Percentiles rank a stretch among this genome's conserved stretches.
These are phyloP conservation scores for Chanos chanos DNA, from an alignment of 2,797 vertebrate genomes.

Conservation along the genomic window DNA sequence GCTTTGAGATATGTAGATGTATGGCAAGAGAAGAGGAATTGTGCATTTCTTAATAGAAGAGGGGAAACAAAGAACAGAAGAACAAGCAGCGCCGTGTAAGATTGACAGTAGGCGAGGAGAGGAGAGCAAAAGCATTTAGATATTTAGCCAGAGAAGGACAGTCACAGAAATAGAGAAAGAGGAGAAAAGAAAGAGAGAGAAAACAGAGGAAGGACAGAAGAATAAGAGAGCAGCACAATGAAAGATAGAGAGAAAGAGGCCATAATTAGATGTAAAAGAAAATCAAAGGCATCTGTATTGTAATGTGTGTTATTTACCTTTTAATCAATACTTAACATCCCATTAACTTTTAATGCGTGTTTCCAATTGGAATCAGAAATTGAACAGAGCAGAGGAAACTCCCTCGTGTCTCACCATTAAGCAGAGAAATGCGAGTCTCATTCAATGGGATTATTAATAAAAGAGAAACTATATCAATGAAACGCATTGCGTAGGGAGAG, in stretches of 20 bases:
- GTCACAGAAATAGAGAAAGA: neutral
- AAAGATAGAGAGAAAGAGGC: constrained; percentile 41
- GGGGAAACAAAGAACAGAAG: neutral
- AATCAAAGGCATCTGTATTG: constrained; percentile 68
- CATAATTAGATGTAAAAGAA: constrained; percentile 69
- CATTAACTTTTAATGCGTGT: constrained; percentile 75
- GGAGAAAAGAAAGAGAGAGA: constrained; percentile 14
- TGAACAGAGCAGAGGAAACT: constrained; percentile 71
- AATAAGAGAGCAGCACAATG: constrained; percentile 37
- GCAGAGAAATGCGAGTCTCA: constrained; percentile 34
- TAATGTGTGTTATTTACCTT: constrained; percentile 74
- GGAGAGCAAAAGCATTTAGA: neutral
- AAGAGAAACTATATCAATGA: constrained; percentile 7
- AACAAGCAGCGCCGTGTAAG: neutral
- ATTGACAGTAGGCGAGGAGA: neutral
- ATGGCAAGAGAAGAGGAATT: too few species aligned
- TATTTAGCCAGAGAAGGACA: too few species aligned
- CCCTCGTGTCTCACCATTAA: constrained; percentile 63
- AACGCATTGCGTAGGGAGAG: too few species aligned
- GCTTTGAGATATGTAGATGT: too few species aligned
- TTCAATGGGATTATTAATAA: constrained; percentile 37
- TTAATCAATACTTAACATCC: constrained; percentile 73
- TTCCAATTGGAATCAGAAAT: constrained; percentile 73
- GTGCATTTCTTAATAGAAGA: constrained; percentile 7
- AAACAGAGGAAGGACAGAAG: constrained; percentile 19